Percentiles rank a stretch among this genome's conserved stretches.
Conservation (phyloP, 2,888 invertebrate genomes). For the Agapostemon virescens region DNA sequence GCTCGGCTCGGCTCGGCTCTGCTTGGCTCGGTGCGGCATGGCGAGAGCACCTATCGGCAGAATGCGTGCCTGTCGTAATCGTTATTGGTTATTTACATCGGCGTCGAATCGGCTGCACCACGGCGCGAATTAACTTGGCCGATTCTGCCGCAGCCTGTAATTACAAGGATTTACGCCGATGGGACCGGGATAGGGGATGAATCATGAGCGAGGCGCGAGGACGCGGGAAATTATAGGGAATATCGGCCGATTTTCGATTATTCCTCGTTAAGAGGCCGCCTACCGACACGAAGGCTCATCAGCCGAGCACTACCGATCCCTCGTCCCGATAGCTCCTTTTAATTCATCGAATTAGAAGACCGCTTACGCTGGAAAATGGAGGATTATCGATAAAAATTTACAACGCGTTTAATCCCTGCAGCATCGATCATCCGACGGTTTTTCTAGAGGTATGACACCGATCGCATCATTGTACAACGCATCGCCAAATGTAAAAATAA, state of each 20-base stretch:
- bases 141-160: conserved; percentile 53
- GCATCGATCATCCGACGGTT: neutral
- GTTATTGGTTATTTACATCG: conserved; percentile 67
- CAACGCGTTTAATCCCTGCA: neutral
- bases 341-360: conserved; percentile 36
- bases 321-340: conserved; percentile 27
- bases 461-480: neutral
- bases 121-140: conserved; percentile 62
- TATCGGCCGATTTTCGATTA: conserved; percentile 54
- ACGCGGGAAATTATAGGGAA: conserved; percentile 58
- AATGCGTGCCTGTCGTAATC: conserved; percentile 57
- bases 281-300: conserved; percentile 25
- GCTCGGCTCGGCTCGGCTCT: neutral
- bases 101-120: conserved; percentile 50
- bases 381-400: conserved; percentile 12
- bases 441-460: neutral
- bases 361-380: neutral
- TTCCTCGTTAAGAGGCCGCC: conserved; percentile 47
- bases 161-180: conserved; percentile 56
- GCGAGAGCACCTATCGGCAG: conserved; percentile 11
- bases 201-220: conserved; percentile 43
- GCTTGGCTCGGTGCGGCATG: neutral
- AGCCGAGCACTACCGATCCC: conserved; percentile 31
- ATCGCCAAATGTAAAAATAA: neutral
- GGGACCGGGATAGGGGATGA: conserved; percentile 36